Conservation (phyloP, 2,888 invertebrate species). For the Deilephila porcellus region DNA sequence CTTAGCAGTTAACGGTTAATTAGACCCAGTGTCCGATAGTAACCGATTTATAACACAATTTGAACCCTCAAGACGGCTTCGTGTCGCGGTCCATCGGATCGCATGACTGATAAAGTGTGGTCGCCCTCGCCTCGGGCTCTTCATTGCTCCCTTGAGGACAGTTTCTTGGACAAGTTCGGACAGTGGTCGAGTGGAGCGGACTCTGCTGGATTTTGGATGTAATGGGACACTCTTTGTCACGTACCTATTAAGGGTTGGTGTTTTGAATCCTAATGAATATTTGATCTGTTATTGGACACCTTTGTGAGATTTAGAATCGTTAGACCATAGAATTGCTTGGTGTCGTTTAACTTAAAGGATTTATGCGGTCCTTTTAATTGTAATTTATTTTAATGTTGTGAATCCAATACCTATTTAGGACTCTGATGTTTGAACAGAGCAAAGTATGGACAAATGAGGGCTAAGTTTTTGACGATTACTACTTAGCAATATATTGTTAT, state of each 20-base stretch:
- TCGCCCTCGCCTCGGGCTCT: constrained; percentile 67
- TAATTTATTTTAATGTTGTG: not conserved
- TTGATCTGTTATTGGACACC: not conserved
- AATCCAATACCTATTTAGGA: not conserved
- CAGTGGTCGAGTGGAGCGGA: constrained; percentile 48
- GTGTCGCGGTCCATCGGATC: constrained; percentile 64
- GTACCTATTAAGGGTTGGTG: constrained; percentile 1
- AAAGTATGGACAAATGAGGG: too few relatives aligned
- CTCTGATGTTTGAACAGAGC: not conserved
- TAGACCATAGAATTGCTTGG: not conserved
- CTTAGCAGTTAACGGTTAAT: constrained; percentile 77
- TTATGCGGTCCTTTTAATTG: not conserved
- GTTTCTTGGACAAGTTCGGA: constrained; percentile 65
- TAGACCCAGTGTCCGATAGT: constrained; percentile 73
- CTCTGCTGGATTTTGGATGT: constrained; percentile 28
- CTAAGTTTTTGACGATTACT: too few relatives aligned
- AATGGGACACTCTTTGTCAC: constrained; percentile 37
- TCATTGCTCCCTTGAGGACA: constrained; percentile 67
- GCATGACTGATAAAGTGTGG: constrained; percentile 77
- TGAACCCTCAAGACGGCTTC: constrained; percentile 48
- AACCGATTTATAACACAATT: constrained; percentile 66
- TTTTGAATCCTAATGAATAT: constrained; percentile 11
- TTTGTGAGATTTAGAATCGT: too few relatives aligned
- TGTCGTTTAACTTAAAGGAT: not conserved
- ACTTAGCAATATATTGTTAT: too few relatives aligned